phyloP scores from a whole-genome alignment of 2,113 vertebrate genomes.

The Laticauda laticaudata region DNA sequence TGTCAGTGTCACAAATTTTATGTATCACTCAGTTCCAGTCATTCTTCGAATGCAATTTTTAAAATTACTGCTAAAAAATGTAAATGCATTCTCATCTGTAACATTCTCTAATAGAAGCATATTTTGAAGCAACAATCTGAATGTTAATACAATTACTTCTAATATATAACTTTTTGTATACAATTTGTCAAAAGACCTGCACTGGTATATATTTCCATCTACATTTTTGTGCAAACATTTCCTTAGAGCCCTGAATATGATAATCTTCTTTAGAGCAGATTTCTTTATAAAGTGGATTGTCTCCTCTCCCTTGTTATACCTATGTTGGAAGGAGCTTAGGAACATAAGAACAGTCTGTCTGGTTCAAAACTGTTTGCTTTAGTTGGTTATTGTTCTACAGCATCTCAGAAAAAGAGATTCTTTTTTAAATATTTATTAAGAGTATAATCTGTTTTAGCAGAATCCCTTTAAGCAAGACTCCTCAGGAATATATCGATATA shows the following conservation, averaged over 20 bases:
- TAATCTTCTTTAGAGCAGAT: not conserved
- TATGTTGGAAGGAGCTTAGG: not conserved
- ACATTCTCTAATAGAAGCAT: not conserved
- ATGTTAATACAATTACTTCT: not conserved
- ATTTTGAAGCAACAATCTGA: not conserved
- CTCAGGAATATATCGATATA: not conserved
- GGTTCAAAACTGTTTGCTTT: not conserved
- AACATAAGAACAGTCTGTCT: not conserved
- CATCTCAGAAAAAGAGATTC: not conserved
- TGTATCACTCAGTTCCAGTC: not conserved
- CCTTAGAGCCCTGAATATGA: not conserved
- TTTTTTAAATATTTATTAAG: not conserved
- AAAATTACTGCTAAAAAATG: not conserved
- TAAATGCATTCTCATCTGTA: not conserved
- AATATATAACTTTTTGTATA: not conserved
- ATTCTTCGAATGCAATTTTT: not conserved
- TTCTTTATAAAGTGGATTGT: not conserved
- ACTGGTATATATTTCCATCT: not conserved
- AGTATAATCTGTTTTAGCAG: not conserved
- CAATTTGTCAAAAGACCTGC: not conserved
- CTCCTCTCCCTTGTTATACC: not conserved
- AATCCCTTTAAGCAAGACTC: not conserved
- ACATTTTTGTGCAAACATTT: not conserved
- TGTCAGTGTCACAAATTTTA: not conserved
- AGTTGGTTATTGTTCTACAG: not conserved